Percentiles rank a stretch among this genome's conserved stretches.
Evolutionary conservation across 2,113 vertebrate species (phyloP).

Genomic region (Phalacrocorax pelagicus): DNA sequence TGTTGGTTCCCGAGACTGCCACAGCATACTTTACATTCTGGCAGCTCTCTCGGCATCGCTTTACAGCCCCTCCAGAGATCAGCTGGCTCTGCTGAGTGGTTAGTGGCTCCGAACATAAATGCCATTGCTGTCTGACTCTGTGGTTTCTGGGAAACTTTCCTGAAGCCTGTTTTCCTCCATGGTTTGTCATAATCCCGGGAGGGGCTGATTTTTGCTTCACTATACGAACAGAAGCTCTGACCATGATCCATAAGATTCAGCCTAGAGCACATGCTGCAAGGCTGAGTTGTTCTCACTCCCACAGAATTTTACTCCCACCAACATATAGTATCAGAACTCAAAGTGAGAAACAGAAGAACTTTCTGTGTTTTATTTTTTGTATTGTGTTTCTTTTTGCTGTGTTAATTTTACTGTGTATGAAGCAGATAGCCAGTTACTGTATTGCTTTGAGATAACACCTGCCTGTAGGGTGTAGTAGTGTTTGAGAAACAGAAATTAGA

Average conservation of each 20-base stretch:
- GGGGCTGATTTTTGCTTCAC: not conserved
- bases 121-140: slow-evolving; percentile 4
- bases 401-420: not conserved
- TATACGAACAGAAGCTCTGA: not conserved
- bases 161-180: not conserved
- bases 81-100: not conserved
- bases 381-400: not conserved
- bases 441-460: not conserved
- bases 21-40: slow-evolving; percentile 50
- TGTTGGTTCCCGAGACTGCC: not conserved
- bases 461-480: not conserved
- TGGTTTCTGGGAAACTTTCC: slow-evolving; percentile 53
- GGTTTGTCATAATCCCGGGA: not conserved
- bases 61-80: slow-evolving; percentile 34
- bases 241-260: not conserved
- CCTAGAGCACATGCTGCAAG: not conserved
- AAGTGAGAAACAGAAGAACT: not conserved
- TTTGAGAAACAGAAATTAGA: not conserved
- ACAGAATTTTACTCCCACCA: not conserved
- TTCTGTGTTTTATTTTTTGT: not conserved
- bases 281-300: not conserved
- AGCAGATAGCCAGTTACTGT: not conserved
- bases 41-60: not conserved
- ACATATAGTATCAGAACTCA: not conserved
- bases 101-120: slow-evolving; percentile 23